A percentile compares a stretch with the other conserved stretches of the same genome.
phyloP scores from a whole-genome alignment of 2,113 vertebrate genomes.

The Rhodinocichla rosea region DNA sequence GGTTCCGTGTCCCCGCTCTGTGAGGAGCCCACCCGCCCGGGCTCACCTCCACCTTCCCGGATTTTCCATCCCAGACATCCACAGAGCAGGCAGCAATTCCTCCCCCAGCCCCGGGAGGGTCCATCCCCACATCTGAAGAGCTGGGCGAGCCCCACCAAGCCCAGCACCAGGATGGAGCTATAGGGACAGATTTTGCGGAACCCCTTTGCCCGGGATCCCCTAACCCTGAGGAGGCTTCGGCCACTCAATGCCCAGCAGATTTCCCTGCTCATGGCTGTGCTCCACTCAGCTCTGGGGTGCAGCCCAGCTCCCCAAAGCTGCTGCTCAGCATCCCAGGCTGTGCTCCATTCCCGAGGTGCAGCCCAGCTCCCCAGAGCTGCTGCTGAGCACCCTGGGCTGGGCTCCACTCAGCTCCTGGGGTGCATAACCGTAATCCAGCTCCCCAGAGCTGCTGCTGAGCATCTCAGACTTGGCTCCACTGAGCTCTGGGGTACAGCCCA shows the following conservation, averaged over 20 bases:
- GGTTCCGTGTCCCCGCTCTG: rapidly evolving
- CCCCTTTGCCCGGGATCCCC: background rate
- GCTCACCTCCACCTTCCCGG: background rate
- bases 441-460: too few relatives aligned
- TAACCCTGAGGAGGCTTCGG: rapidly evolving
- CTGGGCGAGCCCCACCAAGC: rapidly evolving
- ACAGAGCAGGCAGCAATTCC: background rate
- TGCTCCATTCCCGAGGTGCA: background rate
- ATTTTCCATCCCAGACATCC: background rate
- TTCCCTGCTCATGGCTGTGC: rapidly evolving
- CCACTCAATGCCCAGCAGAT: rapidly evolving
- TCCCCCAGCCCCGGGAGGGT: background rate
- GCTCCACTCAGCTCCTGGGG: too few relatives aligned
- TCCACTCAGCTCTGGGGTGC: rapidly evolving
- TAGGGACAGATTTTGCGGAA: background rate
- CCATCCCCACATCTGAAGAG: background rate
- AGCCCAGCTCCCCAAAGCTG: background rate
- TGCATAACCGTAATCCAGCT: too few relatives aligned
- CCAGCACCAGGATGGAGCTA: rapidly evolving
- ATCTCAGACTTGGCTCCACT: too few relatives aligned
- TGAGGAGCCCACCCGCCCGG: background rate
- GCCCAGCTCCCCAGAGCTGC: background rate
- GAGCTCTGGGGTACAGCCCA: too few relatives aligned
- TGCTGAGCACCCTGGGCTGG: background rate
- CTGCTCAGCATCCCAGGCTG: background rate